A percentile compares a stretch with the other conserved stretches of the same genome.
phyloP scores from a whole-genome alignment of 2,797 vertebrate genomes.

The Limosa lapponica region DNA sequence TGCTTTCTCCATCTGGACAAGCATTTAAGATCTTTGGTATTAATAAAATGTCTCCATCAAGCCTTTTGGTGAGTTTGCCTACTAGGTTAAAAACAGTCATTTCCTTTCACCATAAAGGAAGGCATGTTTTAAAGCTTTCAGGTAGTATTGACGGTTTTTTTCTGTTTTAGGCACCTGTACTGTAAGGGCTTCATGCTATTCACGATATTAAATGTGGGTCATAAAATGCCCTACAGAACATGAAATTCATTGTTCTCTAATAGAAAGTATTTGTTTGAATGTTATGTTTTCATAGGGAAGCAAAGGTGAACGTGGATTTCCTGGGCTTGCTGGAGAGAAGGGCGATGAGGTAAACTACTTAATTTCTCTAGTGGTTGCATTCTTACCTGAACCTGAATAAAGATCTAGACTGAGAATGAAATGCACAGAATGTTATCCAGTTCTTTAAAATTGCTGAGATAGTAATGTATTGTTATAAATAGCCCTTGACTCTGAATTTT shows the following conservation, averaged over 20 bases:
- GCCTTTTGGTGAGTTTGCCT: not conserved
- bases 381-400: not conserved
- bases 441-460: not conserved
- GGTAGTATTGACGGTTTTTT: not conserved
- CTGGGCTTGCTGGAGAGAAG: constrained; percentile 90
- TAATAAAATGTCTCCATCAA: not conserved
- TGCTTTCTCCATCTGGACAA: not conserved
- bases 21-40: not conserved
- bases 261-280: constrained; percentile 3
- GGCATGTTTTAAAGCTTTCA: not conserved
- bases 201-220: not conserved
- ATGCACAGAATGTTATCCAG: not conserved
- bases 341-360: constrained; percentile 89
- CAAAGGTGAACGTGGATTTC: constrained; percentile 96
- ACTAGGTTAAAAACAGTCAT: not conserved
- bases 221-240: not conserved
- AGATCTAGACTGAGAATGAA: not conserved
- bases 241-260: not conserved
- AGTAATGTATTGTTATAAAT: not conserved
- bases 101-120: not conserved
- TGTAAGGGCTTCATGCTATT: not conserved
- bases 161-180: not conserved
- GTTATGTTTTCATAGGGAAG: constrained; percentile 82
- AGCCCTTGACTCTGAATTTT: not conserved
- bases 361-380: not conserved